A percentile compares a stretch with the other conserved stretches of the same genome.
Evolutionary conservation across 2,113 vertebrate species (phyloP).

Genomic region (Ardeotis arabs): DNA sequence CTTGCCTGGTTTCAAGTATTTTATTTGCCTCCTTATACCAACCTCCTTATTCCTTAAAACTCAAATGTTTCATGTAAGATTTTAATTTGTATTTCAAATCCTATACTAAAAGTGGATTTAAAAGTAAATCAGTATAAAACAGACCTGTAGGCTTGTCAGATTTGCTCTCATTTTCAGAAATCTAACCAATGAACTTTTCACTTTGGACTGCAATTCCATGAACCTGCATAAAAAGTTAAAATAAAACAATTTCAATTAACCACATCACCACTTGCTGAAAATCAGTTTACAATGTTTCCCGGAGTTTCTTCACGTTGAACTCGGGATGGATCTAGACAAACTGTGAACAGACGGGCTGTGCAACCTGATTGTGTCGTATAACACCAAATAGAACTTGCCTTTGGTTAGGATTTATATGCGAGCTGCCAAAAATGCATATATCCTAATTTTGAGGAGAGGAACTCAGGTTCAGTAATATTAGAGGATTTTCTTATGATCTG

Average conservation of each 20-base stretch:
- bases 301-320: not conserved
- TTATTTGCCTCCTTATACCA: not conserved
- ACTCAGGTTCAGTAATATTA: not conserved
- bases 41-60: not conserved
- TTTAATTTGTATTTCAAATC: not conserved
- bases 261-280: not conserved
- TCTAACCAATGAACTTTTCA: constrained; percentile 70
- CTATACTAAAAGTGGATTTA: not conserved
- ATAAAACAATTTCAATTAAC: not conserved
- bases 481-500: not conserved
- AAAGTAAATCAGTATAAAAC: not conserved
- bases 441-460: not conserved
- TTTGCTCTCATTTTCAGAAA: constrained; percentile 76
- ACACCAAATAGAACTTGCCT: not conserved
- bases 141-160: constrained; percentile 78
- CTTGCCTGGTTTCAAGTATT: not conserved
- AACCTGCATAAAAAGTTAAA: constrained; percentile 71
- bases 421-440: not conserved
- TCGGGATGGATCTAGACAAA: not conserved
- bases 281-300: not conserved
- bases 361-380: not conserved
- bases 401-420: not conserved
- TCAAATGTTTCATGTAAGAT: not conserved
- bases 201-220: constrained; percentile 69
- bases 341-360: not conserved